Base-by-base conservation (phyloP, 1,140 invertebrate species). In the Achroia grisella region DNA sequence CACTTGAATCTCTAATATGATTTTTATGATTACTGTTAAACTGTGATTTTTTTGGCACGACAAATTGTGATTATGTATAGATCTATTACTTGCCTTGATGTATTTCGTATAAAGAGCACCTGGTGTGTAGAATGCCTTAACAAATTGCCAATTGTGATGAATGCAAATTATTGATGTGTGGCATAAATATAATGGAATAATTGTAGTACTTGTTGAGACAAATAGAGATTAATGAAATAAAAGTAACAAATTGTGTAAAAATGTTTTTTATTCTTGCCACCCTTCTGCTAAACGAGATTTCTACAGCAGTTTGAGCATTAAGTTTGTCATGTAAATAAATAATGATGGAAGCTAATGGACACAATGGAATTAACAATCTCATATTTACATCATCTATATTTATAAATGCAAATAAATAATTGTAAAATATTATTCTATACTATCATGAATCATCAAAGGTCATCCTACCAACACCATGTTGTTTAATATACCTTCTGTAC, bases 401-500 rank as follows among this genome's bases (percentile, higher is more conserved):
- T 23, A 23, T 23, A 23, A 23, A 23, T 23, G 17, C 6, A 3
- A 23, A 23, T 23, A 23, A 23, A 23, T 23, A 23, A 23, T 23
- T n/a, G n/a, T 42, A 30, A 42, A 11, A 15, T 9, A 34, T 11
- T 43, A 32, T 45, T 44, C 56, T 45, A 44, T 10, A 44, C 10
- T 50, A 71, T 88, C 86, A 91, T 52, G 88, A 92, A 73, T 94
- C 93, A 70, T 94, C 93, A 83, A 94, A 94, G 14, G 92, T 93
- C 84, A 95, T 93, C 56, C 93, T 82, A 0, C 92, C 91, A 4
- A 91, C 87, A 1, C 93, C 93, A 76, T 94, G 92, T 57, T 92
- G 92, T 71, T 93, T 95, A 75, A 95, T 90, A 71, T 93, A 94
- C 44, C 94, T 82, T 48, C 93, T 83, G 60, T 94, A 94, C 44